phyloP scores from a whole-genome alignment of 1,140 invertebrate genomes.

The Helicoverpa zea region DNA sequence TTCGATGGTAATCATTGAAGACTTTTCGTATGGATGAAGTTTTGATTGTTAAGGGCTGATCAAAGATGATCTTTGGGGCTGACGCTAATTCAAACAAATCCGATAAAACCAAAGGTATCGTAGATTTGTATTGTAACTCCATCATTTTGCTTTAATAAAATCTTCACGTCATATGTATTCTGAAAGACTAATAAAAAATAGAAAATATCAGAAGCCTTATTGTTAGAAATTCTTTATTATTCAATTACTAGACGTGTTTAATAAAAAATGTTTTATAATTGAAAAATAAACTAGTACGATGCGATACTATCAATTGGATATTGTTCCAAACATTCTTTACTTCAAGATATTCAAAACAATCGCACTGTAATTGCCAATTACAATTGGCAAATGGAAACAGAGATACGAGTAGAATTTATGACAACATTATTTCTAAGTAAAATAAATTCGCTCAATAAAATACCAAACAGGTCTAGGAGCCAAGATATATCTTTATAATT shows the following conservation, averaged over 20 bases:
- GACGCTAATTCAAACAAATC: too few relatives aligned
- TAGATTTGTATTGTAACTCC: too few relatives aligned
- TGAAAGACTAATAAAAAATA: too few relatives aligned
- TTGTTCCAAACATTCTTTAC: conserved; percentile 26
- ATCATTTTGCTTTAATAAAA: too few relatives aligned
- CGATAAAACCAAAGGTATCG: too few relatives aligned
- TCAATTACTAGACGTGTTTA: too few relatives aligned
- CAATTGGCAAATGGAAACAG: conserved; percentile 41
- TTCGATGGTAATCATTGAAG: not conserved
- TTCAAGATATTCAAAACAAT: conserved; percentile 41
- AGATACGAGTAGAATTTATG: conserved; percentile 44
- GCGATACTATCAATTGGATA: conserved; percentile 11
- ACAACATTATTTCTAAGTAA: conserved; percentile 37
- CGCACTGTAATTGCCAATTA: conserved; percentile 39
- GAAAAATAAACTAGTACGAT: not conserved
- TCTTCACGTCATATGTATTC: too few relatives aligned
- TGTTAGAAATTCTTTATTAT: too few relatives aligned
- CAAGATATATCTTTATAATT: conserved; percentile 29
- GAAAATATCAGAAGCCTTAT: too few relatives aligned
- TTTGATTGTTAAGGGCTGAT: too few relatives aligned
- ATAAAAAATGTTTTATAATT: not conserved
- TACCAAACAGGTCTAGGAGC: conserved; percentile 31
- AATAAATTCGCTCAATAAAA: conserved; percentile 38
- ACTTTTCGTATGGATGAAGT: not conserved
- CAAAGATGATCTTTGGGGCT: too few relatives aligned